Evolutionary conservation across 2,888 invertebrate genomes (phyloP), one percentile per base, ranked within the genome.

Genomic region (Altica lythri): DNA sequence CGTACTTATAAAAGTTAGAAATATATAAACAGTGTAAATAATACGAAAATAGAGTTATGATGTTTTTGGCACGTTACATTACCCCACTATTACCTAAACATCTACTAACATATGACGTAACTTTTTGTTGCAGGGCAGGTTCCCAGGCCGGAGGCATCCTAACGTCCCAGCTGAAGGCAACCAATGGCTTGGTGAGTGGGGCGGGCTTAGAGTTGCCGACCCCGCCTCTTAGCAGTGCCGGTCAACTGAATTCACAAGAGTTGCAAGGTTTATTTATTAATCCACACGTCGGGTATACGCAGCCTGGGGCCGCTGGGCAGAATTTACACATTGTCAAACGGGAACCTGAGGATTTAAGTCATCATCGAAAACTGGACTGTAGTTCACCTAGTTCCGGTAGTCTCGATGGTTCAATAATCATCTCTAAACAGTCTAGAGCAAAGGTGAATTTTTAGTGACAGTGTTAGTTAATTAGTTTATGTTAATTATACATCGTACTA

Each of bases 281-380:
- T 81, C 82, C 82, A 80, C 82, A 82, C 81, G 81, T 82, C 81
- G 79, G 81, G 78, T 78, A 80, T 81, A 72, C 73, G 67, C 77
- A 72, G 68, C 74, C 73, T 66, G 79, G 64, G 55, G 63, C 71
- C 40, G 68, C 63, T 57, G 74, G 80, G 54, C 80, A 83, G 68
- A 82, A 83, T 78, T 80, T 84, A 78, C 84, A 83, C 73, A 83
- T 84, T 74, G 86, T 89, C 76, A 89, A 89, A 79, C 83, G 89
- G 75, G 90, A 89, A 78, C 89, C 89, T 70, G 89, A 89, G 80
- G 90, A 90, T 77, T 81, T 89, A 67, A 89, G 88, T 80, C 80
- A 80, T 68, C 79, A 79, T 69, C 82, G 85, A 76, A 85, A 85
- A 79, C 78, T 82, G 77, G 80, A 81, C 75, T 82, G 81, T 75